A percentile compares a stretch with the other conserved stretches of the same genome.
Conservation (phyloP, 2,888 invertebrate species). For the Drosophila putrida region DNA sequence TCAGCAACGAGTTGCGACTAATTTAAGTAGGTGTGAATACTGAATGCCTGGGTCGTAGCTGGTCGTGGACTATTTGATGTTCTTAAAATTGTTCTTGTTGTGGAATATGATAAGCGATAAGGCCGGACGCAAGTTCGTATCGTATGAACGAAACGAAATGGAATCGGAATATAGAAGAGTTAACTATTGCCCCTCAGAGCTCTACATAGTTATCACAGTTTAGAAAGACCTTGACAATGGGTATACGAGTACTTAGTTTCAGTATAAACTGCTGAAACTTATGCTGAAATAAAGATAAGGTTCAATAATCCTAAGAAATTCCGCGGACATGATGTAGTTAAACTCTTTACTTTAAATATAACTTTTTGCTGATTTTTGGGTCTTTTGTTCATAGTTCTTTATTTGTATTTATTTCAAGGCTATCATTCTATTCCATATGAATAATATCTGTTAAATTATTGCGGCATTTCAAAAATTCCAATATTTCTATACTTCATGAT, state of each 20-base stretch:
- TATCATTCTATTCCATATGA: background rate
- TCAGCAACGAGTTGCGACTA: constrained; percentile 56
- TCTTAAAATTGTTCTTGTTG: constrained; percentile 8
- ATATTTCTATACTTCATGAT: background rate
- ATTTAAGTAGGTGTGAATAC: constrained; percentile 39
- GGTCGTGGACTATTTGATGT: constrained; percentile 24
- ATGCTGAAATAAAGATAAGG: constrained; percentile 41
- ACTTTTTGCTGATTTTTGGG: background rate
- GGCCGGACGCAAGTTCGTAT: constrained; percentile 40
- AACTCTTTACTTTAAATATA: background rate
- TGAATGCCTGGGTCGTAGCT: constrained; percentile 21
- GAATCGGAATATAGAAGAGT: constrained; percentile 59
- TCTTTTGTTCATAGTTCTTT: background rate
- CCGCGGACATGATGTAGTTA: background rate
- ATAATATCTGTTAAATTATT: background rate
- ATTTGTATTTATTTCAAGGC: background rate
- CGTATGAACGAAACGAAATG: constrained; percentile 37
- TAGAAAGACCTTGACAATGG: constrained; percentile 59
- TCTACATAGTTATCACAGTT: constrained; percentile 34
- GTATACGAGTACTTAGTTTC: background rate
- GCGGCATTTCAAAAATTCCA: too few species aligned
- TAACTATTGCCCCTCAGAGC: background rate
- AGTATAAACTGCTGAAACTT: constrained; percentile 15
- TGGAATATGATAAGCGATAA: constrained; percentile 70
- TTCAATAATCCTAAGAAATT: background rate